phyloP scores from a whole-genome alignment of 2,113 vertebrate species.

The Zapus hudsonius region DNA sequence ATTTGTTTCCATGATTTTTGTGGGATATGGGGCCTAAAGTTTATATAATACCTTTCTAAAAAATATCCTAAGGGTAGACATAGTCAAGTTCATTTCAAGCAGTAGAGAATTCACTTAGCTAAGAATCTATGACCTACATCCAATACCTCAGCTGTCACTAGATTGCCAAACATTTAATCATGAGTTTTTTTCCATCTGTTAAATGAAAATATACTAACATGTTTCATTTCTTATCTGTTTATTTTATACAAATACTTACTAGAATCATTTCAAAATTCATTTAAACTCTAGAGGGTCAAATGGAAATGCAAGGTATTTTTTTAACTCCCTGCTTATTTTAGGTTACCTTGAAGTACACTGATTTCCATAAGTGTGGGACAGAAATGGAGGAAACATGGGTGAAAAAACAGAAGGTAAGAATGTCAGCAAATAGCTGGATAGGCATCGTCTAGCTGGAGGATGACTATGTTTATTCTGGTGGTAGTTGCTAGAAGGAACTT shows the following conservation, averaged over 20 bases:
- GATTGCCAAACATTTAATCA: not conserved
- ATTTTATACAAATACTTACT: not conserved
- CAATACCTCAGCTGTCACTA: not conserved
- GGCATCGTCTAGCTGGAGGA: not conserved
- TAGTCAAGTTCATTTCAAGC: not conserved
- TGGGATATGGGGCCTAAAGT: not conserved
- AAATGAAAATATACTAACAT: not conserved
- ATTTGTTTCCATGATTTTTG: constrained; percentile 50
- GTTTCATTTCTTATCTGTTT: not conserved
- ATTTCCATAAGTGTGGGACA: not conserved
- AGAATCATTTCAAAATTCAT: not conserved
- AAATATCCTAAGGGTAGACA: not conserved
- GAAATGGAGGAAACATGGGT: not conserved
- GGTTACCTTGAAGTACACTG: not conserved
- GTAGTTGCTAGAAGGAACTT: not conserved
- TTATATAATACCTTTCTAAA: constrained; percentile 58
- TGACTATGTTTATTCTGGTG: not conserved
- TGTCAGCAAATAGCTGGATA: not conserved
- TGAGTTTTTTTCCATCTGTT: not conserved
- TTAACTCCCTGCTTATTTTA: not conserved
- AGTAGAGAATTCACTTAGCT: not conserved
- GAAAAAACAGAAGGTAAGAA: not conserved
- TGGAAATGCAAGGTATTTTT: not conserved
- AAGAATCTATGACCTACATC: not conserved
- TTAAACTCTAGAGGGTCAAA: not conserved